Evolutionary conservation across 1,140 invertebrate species (phyloP).

Genomic region (Pararge aegeria): DNA sequence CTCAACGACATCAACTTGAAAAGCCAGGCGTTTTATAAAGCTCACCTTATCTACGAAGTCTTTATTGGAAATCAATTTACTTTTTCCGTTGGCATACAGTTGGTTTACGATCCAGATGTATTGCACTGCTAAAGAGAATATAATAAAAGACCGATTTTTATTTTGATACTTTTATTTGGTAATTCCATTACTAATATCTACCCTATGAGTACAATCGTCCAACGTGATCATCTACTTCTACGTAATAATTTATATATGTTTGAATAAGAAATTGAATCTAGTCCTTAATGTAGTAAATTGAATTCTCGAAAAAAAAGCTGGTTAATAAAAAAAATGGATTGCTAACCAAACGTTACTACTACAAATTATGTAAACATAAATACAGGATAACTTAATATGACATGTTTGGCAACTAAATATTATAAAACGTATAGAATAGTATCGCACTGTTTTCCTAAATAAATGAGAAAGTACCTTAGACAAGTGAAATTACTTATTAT

Average conservation of each 20-base stretch:
- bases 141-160: background rate
- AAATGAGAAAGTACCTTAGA: constrained; percentile 1
- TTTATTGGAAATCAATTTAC: too few relatives aligned
- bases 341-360: background rate
- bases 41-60: too few relatives aligned
- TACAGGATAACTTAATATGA: constrained; percentile 19
- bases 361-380: constrained; percentile 8
- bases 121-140: background rate
- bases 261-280: too few relatives aligned
- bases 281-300: too few relatives aligned
- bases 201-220: background rate
- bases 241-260: background rate
- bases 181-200: background rate
- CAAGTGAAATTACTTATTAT: background rate
- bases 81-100: too few relatives aligned
- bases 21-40: too few relatives aligned
- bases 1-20: too few relatives aligned
- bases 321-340: too few relatives aligned
- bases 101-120: too few relatives aligned
- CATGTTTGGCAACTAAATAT: constrained; percentile 19
- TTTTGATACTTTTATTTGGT: background rate
- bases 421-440: background rate
- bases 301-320: too few relatives aligned
- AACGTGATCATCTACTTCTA: background rate
- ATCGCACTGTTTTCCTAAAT: background rate